phyloP scores from a whole-genome alignment of 2,113 vertebrate species.

The Delphinus delphis region DNA sequence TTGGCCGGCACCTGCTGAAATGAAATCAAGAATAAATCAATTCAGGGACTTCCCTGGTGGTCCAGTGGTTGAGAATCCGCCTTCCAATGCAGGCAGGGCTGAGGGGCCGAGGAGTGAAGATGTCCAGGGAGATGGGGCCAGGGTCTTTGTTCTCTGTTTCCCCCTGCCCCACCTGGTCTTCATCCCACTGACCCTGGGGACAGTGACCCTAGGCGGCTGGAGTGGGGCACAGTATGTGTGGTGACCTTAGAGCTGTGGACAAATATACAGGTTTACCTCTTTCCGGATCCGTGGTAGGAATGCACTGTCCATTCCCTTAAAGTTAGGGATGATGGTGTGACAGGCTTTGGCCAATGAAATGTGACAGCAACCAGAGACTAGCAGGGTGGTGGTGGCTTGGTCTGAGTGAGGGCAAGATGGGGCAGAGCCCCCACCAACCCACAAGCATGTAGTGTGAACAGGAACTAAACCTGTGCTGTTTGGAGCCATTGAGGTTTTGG shows the following conservation, averaged over 20 bases:
- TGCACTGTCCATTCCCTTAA: neutral
- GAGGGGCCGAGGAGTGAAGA: neutral
- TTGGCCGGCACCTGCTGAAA: neutral
- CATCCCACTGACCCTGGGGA: neutral
- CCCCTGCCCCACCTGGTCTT: neutral
- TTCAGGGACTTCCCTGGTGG: no score
- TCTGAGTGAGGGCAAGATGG: neutral
- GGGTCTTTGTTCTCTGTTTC: neutral
- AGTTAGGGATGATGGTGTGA: neutral
- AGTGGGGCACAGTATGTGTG: neutral
- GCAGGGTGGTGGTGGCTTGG: neutral
- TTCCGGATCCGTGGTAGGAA: neutral
- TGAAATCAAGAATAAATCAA: neutral
- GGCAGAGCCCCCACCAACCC: neutral
- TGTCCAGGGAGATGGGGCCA: neutral
- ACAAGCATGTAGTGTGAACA: neutral
- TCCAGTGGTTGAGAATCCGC: no score
- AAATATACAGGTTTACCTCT: no score
- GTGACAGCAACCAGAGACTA: neutral
- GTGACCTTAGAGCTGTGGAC: neutral
- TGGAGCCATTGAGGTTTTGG: neutral
- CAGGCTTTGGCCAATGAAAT: neutral
- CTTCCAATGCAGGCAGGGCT: neutral
- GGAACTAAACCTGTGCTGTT: neutral
- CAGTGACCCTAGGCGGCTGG: neutral